phyloP scores from a whole-genome alignment of 2,888 invertebrate genomes.

The Drosophila tanythrix region DNA sequence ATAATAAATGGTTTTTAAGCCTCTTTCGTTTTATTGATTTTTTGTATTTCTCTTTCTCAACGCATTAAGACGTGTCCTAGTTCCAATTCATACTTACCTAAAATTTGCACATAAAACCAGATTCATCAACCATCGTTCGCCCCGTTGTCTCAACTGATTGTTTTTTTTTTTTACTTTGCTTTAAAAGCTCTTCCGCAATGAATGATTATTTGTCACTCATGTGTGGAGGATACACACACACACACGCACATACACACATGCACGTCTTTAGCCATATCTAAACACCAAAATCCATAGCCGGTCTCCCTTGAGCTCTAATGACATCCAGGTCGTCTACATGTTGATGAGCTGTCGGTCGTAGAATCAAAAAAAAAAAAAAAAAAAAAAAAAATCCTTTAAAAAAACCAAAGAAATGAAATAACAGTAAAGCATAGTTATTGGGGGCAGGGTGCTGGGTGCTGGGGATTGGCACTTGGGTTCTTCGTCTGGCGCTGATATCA shows the following conservation, averaged over 20 bases:
- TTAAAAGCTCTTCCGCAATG: constrained; percentile 33
- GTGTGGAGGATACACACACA: constrained; percentile 14
- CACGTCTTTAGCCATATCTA: constrained; percentile 15
- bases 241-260: background rate
- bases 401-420: constrained; percentile 11
- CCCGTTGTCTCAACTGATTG: constrained; percentile 36
- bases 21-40: background rate
- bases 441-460: constrained; percentile 7
- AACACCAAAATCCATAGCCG: constrained; percentile 39
- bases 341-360: constrained; percentile 60
- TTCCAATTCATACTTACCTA: constrained; percentile 13
- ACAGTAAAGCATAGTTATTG: constrained; percentile 39
- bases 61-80: constrained; percentile 10
- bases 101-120: constrained; percentile 28
- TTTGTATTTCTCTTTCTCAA: background rate
- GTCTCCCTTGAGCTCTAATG: constrained; percentile 58
- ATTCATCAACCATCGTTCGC: constrained; percentile 23
- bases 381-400: background rate
- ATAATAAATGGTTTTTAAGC: background rate
- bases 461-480: constrained; percentile 1
- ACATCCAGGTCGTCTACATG: constrained; percentile 65
- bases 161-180: constrained; percentile 33
- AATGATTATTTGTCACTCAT: constrained; percentile 63
- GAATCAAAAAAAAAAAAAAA: constrained; percentile 28
- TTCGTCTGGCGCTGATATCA: constrained; percentile 49